Evolutionary conservation across 2,797 vertebrate species (phyloP).

Genomic region (Macropodus opercularis): DNA sequence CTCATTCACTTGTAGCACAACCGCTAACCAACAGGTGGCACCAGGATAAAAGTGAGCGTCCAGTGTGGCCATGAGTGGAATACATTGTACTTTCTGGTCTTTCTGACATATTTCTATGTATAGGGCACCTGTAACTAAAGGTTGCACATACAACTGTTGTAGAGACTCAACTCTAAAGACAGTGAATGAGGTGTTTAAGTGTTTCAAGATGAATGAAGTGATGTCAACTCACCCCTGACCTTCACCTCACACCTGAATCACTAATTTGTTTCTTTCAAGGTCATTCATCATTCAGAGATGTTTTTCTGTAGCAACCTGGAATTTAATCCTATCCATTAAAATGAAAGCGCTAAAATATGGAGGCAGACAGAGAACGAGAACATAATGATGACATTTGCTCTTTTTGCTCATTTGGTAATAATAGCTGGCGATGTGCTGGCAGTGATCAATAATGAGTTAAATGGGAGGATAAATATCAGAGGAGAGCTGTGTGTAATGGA

Average conservation of each 20-base stretch:
- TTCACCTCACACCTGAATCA: too few relatives aligned
- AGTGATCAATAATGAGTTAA: slow-evolving; percentile 55
- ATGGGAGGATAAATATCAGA: slow-evolving; percentile 63
- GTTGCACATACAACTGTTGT: neutral
- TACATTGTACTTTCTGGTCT: neutral
- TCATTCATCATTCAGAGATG: neutral
- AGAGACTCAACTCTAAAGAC: neutral
- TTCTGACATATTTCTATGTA: neutral
- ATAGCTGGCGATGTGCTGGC: slow-evolving; percentile 54
- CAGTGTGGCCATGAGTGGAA: neutral
- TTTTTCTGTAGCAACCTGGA: too few relatives aligned
- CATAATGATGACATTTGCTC: too few relatives aligned
- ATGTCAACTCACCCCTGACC: neutral
- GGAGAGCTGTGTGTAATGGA: slow-evolving; percentile 61
- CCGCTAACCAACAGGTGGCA: slow-evolving; percentile 47
- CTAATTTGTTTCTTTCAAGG: neutral
- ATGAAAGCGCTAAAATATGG: neutral
- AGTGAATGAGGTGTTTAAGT: slow-evolving; percentile 1
- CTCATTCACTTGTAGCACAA: slow-evolving; percentile 10
- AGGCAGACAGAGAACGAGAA: neutral
- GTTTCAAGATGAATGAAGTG: neutral
- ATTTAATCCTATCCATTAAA: neutral
- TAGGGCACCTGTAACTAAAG: too few relatives aligned
- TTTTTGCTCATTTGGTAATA: slow-evolving; percentile 49
- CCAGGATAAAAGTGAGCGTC: slow-evolving; percentile 9